Evolutionary conservation across 2,888 invertebrate genomes (phyloP).

Genomic region (Apamea monoglypha): DNA sequence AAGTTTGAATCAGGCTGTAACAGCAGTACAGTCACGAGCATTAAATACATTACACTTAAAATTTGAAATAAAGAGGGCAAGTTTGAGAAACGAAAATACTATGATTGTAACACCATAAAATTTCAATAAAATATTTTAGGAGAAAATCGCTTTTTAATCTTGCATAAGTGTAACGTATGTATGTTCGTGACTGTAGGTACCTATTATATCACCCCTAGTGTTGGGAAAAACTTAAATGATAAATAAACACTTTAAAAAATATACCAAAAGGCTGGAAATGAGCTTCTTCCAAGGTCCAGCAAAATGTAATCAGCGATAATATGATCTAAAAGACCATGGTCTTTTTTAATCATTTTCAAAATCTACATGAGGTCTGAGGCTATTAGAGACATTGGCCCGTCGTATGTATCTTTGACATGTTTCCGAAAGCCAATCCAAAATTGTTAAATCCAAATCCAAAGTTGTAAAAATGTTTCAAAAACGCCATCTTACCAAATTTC

Average conservation of each 20-base stretch:
- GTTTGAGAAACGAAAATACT: background rate
- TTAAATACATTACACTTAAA: background rate
- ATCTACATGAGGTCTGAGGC: too few relatives aligned
- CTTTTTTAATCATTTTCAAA: too few relatives aligned
- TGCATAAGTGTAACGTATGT: background rate
- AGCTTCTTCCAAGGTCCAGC: background rate
- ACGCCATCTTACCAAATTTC: background rate
- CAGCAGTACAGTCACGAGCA: background rate
- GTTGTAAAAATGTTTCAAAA: too few relatives aligned
- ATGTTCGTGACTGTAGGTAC: background rate
- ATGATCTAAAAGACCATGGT: too few relatives aligned
- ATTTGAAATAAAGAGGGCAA: background rate
- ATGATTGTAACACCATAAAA: background rate
- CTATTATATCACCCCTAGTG: background rate
- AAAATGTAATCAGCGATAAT: background rate
- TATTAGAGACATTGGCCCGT: too few relatives aligned
- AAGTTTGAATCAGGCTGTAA: background rate
- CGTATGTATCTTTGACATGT: too few relatives aligned
- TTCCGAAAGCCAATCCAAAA: too few relatives aligned
- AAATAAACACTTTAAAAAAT: background rate
- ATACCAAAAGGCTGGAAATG: background rate
- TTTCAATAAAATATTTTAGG: background rate
- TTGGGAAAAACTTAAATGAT: background rate
- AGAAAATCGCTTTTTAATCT: background rate
- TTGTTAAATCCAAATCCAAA: too few relatives aligned